These are phyloP conservation scores for Eublepharis macularius DNA, from an alignment of 2,113 vertebrate genomes.

Conservation along the genomic window DNA sequence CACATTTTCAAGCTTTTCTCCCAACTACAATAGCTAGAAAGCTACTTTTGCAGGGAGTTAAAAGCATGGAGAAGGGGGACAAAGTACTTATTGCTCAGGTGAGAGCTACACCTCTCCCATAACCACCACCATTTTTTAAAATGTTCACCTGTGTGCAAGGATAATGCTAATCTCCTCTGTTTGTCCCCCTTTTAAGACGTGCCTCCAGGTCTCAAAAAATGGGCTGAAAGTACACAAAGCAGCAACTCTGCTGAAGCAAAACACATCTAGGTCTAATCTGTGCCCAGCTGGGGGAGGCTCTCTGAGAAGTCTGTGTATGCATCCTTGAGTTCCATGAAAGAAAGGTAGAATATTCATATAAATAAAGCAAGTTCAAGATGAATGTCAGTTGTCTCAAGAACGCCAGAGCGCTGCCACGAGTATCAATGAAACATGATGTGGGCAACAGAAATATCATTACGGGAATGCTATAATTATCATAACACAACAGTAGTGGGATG, in stretches of 20 bases:
- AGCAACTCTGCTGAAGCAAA: background rate
- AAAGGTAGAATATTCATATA: too few species aligned
- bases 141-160: background rate
- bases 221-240: background rate
- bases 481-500: too few species aligned
- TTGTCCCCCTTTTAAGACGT: background rate
- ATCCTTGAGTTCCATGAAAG: too few species aligned
- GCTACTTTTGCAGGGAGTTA: background rate
- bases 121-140: too few species aligned
- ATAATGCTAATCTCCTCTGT: background rate
- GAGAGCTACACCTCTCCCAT: background rate
- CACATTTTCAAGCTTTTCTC: background rate
- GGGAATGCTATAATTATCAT: background rate
- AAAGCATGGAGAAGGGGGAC: background rate
- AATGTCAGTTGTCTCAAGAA: too few species aligned
- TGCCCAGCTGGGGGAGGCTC: too few species aligned
- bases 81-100: background rate
- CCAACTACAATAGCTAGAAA: background rate
- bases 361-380: too few species aligned
- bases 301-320: too few species aligned
- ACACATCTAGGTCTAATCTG: too few species aligned
- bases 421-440: background rate
- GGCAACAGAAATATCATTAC: background rate
- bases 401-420: too few species aligned
- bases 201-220: too few species aligned